Base-by-base conservation (phyloP, 2,113 vertebrate genomes). In the Natator depressus region DNA sequence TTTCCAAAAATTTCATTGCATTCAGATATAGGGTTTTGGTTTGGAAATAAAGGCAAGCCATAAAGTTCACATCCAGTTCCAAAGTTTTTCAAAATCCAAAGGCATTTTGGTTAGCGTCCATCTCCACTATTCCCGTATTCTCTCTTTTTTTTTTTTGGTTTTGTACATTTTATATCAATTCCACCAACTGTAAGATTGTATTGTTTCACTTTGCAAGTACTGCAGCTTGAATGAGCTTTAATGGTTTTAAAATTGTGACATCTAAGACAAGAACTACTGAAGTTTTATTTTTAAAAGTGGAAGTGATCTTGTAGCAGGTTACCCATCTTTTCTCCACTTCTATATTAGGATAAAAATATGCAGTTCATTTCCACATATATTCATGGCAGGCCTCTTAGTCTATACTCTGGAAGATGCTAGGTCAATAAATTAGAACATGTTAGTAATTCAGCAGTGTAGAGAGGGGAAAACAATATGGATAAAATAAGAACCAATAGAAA, bases 1-100 rank as follows among this genome's bases (percentile, higher is more conserved):
- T 57, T 88, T 97, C 90, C 95, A 96, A 95, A 97, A 95, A 22
- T 22, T 72, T 88, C 90, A 96, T 94, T 87, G 93, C 59, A 27
- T 81, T 90, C 10, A 2, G 81, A 92, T 88, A 9, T 75, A 93
- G 86, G 38, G 2, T 82, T 89, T 85, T 95, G 91, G 83, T 82
- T 47, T 87, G 22, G 93, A 84, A 88, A 93, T 95, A 69, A 17
- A 38, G 65, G 35, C 14, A 38, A 72, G 17, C 19, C 19, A 38
- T 10, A 38, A 38, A 72, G 65, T 72, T 72, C n/a, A 72, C 65
- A 72, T 72, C n/a, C 65, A 22, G 65, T 72, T 72, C n/a, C 16
- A 72, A 62, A 31, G 12, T 29, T 62, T 62, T 62, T 29, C 57
- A 62, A 72, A 69, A n/a, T 62, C 57, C 5, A 31, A 62, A 62